Percentiles rank a stretch among this genome's conserved stretches.
phyloP scores from a whole-genome alignment of 2,113 vertebrate genomes.

The Cryptomyrus ogoouensis region DNA sequence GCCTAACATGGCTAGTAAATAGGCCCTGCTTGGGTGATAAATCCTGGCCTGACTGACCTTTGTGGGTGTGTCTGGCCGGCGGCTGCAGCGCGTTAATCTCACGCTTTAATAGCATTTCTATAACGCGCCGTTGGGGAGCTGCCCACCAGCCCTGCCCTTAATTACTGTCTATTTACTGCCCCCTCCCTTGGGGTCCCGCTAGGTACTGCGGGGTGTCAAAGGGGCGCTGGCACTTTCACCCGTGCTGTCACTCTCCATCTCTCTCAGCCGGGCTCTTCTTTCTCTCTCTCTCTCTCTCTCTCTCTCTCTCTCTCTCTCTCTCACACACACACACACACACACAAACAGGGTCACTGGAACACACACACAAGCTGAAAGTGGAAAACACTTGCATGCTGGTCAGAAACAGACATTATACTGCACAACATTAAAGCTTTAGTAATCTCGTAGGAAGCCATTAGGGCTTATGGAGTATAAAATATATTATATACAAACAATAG shows the following conservation, averaged over 20 bases:
- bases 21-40: constrained; percentile 48
- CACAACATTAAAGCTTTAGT: not conserved
- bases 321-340: not conserved
- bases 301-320: not conserved
- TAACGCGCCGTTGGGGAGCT: constrained; percentile 32
- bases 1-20: constrained; percentile 45
- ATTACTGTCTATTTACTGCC: constrained; percentile 24
- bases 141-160: not conserved
- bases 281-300: not conserved
- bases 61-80: constrained; percentile 48
- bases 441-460: not conserved
- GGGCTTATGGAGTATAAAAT: not conserved
- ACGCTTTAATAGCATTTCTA: constrained; percentile 49
- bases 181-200: constrained; percentile 18
- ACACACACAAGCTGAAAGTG: not conserved
- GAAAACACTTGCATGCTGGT: not conserved
- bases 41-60: constrained; percentile 66
- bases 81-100: constrained; percentile 61
- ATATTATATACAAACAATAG: not conserved
- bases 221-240: not conserved
- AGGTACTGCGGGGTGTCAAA: not conserved
- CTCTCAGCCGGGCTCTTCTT: not conserved
- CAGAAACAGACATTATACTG: not conserved
- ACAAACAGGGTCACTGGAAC: not conserved
- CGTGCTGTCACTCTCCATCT: not conserved